Base-by-base conservation (phyloP, 53 echinoderm and acorn worm genomes). In the Antedon mediterranea region DNA sequence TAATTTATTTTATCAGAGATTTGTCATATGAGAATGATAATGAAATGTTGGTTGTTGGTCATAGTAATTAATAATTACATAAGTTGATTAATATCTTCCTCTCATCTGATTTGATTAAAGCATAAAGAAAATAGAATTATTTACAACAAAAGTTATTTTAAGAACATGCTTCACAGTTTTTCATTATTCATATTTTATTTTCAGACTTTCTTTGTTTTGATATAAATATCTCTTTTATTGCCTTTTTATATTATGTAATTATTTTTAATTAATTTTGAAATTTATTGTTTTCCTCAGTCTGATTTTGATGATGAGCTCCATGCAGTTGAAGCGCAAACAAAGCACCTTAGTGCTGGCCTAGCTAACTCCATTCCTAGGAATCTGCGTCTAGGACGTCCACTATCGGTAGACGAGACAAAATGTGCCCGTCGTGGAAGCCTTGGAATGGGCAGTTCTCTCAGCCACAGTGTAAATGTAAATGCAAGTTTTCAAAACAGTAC, bases 321-420 rank as follows among this genome's bases (percentile, higher is more conserved):
- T 9, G 76, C 82, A 29, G 30, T 84, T 8, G 90, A 93, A 31
- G 74, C 80, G 13, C 83, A 84, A 78, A 81, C 88, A 26, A 87
- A 88, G 71, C 84, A 86, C 28, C 78, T 82, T 79, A 93, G 92
- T 31, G 87, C 91, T 34, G 95, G 91, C 18, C 86, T 98, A 18
- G 88, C 89, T 71, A 88, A 84, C 71, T 93, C 98, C 79, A 75
- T 98, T 42, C 98, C 98, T 6, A 90, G 98, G 20, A 85, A 89
- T 29, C 90, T 90, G 75, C 85, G 85, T 29, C 79, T 98, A 76
- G 88, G 86, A 79, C 98, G 98, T 34, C 98, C 92, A 43, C 88
- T 98, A 11, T 98, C 98, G 42, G 89, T 94, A 70, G 98, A 98
- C 28, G 98, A 98, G 85, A 90, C 88, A 77, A 86, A 90, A 30